Evolutionary conservation across 2,797 vertebrate genomes (phyloP).

Genomic region (Gymnoscopelus microlampas): DNA sequence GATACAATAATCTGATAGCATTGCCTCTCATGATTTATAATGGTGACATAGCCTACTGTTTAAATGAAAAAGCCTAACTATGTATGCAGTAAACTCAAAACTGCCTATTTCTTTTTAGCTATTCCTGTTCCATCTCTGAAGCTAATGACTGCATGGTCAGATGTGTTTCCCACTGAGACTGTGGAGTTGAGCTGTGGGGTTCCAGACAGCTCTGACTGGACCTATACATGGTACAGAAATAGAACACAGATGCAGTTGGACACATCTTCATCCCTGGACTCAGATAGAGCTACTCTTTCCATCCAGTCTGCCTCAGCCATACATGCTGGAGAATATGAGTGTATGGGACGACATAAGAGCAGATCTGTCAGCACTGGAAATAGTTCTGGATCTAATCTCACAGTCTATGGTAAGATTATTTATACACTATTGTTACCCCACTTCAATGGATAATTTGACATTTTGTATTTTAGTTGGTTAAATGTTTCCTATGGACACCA

Average conservation of each 20-base stretch:
- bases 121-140: constrained; percentile 22
- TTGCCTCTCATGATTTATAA: too few relatives aligned
- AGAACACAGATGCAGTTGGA: not conserved
- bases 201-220: constrained; percentile 34
- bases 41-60: too few relatives aligned
- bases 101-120: constrained; percentile 4
- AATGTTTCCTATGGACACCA: too few relatives aligned
- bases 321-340: constrained; percentile 45
- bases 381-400: constrained; percentile 22
- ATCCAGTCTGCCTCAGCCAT: constrained; percentile 10
- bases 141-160: constrained; percentile 30
- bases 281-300: constrained; percentile 15
- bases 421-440: fast-evolving
- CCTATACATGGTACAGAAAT: constrained; percentile 37
- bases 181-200: constrained; percentile 45
- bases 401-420: constrained; percentile 66
- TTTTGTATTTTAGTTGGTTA: too few relatives aligned
- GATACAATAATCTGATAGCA: not conserved
- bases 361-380: constrained; percentile 25
- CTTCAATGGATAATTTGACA: not conserved
- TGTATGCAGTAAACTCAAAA: too few relatives aligned
- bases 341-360: constrained; percentile 46
- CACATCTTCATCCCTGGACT: not conserved
- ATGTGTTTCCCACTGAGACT: constrained; percentile 45
- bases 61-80: too few relatives aligned